Evolutionary conservation across 2,113 vertebrate species (phyloP).

Genomic region (Saimiri boliviensis): DNA sequence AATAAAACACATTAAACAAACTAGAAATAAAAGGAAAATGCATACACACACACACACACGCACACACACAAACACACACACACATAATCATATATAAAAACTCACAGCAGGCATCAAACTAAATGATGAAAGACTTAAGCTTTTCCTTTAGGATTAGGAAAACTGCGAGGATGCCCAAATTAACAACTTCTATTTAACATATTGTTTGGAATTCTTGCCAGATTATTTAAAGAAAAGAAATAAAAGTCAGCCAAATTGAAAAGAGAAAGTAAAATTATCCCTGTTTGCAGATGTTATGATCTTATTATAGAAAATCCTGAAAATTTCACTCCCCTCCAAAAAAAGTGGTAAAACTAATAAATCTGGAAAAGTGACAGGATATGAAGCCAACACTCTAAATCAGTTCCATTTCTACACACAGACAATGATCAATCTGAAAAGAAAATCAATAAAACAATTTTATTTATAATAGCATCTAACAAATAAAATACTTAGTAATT

Average conservation of each 20-base stretch:
- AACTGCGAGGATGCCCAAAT: background rate
- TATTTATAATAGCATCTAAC: background rate
- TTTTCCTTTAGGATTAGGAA: background rate
- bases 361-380: background rate
- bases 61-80: too few relatives aligned
- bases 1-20: background rate
- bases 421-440: background rate
- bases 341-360: background rate
- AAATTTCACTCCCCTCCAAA: background rate
- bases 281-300: background rate
- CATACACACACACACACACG: too few relatives aligned
- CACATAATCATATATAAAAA: background rate
- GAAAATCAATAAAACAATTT: background rate
- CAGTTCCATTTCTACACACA: background rate
- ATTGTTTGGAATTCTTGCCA: background rate
- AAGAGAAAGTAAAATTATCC: background rate
- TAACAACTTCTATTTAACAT: background rate
- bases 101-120: background rate
- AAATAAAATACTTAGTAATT: background rate
- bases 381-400: background rate
- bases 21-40: background rate
- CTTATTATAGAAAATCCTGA: background rate
- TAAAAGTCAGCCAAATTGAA: background rate
- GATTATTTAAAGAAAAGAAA: background rate
- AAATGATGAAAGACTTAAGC: background rate